Conservation (phyloP, 1,140 invertebrate species). For the Bathynomus jamesi region DNA sequence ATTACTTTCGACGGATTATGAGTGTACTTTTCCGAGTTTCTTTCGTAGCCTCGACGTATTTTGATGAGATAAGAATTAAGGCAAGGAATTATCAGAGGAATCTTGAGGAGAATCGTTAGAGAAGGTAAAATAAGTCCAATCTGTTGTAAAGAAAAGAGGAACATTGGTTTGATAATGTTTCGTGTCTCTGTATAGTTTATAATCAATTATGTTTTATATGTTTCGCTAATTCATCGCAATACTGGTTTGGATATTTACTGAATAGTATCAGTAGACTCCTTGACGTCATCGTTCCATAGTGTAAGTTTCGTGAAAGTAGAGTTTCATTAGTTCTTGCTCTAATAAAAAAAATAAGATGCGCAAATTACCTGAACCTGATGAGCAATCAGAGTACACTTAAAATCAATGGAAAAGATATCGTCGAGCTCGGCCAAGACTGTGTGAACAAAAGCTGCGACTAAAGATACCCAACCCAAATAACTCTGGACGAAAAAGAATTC, state of each 20-base stretch:
- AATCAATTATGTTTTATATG: too few species aligned
- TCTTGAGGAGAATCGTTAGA: not conserved
- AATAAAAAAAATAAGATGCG: too few species aligned
- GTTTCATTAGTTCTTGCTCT: too few species aligned
- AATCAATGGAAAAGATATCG: not conserved
- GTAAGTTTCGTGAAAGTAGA: too few species aligned
- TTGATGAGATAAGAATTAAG: not conserved
- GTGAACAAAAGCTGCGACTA: not conserved
- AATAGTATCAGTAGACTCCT: too few species aligned
- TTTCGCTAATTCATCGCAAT: not conserved
- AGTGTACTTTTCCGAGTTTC: not conserved
- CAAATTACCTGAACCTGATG: not conserved
- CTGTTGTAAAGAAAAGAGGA: too few species aligned
- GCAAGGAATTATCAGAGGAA: not conserved
- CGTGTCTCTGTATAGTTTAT: too few species aligned
- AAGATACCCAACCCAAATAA: not conserved
- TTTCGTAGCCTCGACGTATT: not conserved
- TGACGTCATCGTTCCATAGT: not conserved
- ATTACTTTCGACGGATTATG: not conserved
- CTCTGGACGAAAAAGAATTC: not conserved
- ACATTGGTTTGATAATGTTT: too few species aligned
- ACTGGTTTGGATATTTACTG: not conserved
- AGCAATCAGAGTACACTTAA: not conserved
- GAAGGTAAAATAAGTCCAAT: not conserved
- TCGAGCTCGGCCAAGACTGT: not conserved